Conservation (phyloP, 2,888 invertebrate genomes). For the Oligia strigilis region DNA sequence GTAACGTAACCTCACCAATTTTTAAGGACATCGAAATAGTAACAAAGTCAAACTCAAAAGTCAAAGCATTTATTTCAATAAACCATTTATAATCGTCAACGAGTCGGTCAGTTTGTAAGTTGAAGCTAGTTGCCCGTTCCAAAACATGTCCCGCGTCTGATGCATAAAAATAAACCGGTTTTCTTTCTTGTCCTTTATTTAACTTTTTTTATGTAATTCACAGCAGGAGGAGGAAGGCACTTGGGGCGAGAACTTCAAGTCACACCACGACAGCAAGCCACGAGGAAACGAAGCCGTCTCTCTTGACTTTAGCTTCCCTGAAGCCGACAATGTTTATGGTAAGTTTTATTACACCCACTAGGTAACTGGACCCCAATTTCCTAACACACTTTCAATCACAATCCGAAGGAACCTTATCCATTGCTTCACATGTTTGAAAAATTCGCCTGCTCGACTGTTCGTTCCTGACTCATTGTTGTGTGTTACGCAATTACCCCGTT, state of each 20-base stretch:
- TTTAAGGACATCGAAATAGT: neutral
- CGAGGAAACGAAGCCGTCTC: slow-evolving; percentile 98
- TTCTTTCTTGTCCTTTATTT: neutral
- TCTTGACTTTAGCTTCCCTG: slow-evolving; percentile 97
- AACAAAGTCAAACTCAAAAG: neutral
- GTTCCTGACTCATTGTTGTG: no score
- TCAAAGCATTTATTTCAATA: neutral
- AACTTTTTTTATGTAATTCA: neutral
- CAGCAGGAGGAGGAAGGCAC: slow-evolving; percentile 92
- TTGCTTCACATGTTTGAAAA: no score
- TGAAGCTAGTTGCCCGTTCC: neutral
- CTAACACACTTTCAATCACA: no score
- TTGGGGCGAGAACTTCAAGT: slow-evolving; percentile 99
- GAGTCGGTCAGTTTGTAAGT: neutral
- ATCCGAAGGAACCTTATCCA: no score
- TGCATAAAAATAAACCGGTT: neutral
- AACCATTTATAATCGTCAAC: neutral
- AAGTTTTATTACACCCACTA: slow-evolving; percentile 44
- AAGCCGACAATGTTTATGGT: slow-evolving; percentile 97
- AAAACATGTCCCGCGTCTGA: neutral
- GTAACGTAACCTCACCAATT: neutral
- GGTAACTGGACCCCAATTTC: no score
- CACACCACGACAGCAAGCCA: slow-evolving; percentile 98
- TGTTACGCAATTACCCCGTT: no score
- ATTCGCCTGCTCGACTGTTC: no score